A percentile compares a stretch with the other conserved stretches of the same genome.
phyloP scores from a whole-genome alignment of 2,113 vertebrate species.

The Pao palembangensis region DNA sequence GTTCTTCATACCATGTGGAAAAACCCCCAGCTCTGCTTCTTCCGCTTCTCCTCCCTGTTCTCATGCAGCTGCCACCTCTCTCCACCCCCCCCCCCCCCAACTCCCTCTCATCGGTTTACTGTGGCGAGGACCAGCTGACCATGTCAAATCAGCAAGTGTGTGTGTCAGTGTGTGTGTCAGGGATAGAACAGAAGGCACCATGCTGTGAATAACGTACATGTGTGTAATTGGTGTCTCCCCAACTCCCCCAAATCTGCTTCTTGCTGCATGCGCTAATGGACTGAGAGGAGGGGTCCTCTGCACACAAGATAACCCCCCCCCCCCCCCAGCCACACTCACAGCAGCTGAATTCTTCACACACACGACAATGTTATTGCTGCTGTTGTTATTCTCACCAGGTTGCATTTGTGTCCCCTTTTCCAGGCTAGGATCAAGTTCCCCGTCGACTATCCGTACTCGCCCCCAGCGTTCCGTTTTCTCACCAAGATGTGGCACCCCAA shows the following conservation, averaged over 20 bases:
- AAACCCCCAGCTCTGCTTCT: conserved; percentile 1
- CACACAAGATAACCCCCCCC: no score
- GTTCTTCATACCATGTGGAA: conserved; percentile 12
- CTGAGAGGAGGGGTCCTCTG: conserved; percentile 22
- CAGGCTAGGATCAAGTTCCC: conserved; percentile 94
- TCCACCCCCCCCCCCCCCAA: background rate
- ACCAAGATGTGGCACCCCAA: conserved; percentile 99
- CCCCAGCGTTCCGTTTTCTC: conserved; percentile 90
- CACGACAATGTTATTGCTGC: no score
- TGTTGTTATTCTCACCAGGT: no score
- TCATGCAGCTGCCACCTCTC: conserved; percentile 2
- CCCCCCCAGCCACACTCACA: background rate
- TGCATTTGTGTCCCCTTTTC: conserved; percentile 22
- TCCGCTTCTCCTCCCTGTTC: background rate
- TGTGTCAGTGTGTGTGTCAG: background rate
- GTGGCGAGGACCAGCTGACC: conserved; percentile 59
- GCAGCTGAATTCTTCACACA: conserved; percentile 41
- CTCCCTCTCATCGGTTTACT: conserved; percentile 15
- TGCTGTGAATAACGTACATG: conserved; percentile 23
- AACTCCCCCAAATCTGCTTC: background rate
- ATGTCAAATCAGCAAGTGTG: conserved; percentile 55
- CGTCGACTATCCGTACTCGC: conserved; percentile 95
- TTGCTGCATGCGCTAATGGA: conserved; percentile 11
- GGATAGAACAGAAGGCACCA: conserved; percentile 21
- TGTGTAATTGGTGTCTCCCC: conserved; percentile 34